Percentiles rank a stretch among this genome's conserved stretches.
phyloP scores from a whole-genome alignment of 2,113 vertebrate species.

The Heteronetta atricapilla region DNA sequence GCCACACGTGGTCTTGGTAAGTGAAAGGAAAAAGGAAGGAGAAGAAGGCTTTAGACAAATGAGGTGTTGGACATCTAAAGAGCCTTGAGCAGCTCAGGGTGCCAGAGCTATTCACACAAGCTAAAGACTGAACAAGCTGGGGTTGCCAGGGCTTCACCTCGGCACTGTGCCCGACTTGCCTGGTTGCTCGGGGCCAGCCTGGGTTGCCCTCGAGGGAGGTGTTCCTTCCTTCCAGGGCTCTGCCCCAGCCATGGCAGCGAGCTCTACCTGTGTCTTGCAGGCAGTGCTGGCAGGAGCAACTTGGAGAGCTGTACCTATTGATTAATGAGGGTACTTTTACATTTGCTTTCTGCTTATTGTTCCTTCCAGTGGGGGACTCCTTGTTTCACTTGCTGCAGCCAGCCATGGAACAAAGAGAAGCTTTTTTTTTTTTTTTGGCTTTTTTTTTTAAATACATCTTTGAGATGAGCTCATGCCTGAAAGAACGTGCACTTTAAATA shows the following conservation, averaged over 20 bases:
- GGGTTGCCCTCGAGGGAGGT: neutral
- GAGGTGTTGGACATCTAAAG: neutral
- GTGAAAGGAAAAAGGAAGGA: fast-evolving
- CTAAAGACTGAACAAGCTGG: neutral
- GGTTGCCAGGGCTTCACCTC: too few relatives aligned
- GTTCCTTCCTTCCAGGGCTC: neutral
- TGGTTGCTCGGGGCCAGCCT: fast-evolving
- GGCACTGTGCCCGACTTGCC: neutral
- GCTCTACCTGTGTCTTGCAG: neutral
- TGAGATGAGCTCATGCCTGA: slow-evolving; percentile 59
- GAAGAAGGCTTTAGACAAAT: neutral
- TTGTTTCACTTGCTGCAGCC: neutral
- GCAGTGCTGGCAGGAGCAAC: neutral
- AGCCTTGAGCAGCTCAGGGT: neutral
- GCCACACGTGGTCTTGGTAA: fast-evolving
- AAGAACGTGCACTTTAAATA: slow-evolving; percentile 42
- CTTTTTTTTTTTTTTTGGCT: neutral
- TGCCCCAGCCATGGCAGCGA: neutral
- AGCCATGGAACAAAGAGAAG: slow-evolving; percentile 25
- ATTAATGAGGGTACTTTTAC: slow-evolving; percentile 34
- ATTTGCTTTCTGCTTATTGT: slow-evolving; percentile 26
- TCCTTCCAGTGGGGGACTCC: slow-evolving; percentile 44
- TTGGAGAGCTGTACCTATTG: neutral
- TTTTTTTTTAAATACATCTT: slow-evolving; percentile 1
- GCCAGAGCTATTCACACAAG: neutral